Evolutionary conservation across 2,797 vertebrate genomes (phyloP), one percentile per base, ranked within the genome.

Genomic region (Discoglossus pictus): DNA sequence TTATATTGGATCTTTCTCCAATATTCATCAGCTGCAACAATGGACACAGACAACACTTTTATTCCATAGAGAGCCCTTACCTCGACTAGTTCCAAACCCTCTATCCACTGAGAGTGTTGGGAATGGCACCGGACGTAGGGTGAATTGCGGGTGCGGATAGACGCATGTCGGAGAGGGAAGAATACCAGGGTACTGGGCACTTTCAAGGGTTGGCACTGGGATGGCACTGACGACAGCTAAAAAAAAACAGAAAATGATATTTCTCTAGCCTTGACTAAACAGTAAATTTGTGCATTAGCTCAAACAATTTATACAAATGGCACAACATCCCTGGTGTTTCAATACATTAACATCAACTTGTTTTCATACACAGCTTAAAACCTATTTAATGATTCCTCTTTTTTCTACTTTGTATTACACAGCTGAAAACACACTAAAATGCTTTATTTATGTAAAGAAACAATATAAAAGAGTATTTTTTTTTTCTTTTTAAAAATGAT

Each of bases 181-280:
- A 73, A 97, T 93, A 13, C 93, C 93, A 0, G 95, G 92, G 61
- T 93, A 98, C 87, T 96, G 95, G 42, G 91, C 89, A 20, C 94
- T 94, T 78, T 98, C 95, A 62, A 97, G 80, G 0, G 94, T 90
- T 6, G 95, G 93, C 52, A 97, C 94, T 0, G 95, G 94, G 50
- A 98, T 96, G 60, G 95, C 94, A 20, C 94, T 97, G 74, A 98
- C 95, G 27, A 96, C 92, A 56, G 94, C 95, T 94, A 43, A 2
- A 74, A 80, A 15, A n/a, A 58, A 59, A 74, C 34, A 79, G 36
- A 78, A 24, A 58, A 4, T 6, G n/a, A n/a, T n/a, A n/a, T n/a
- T n/a, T n/a, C n/a, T n/a, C n/a, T n/a, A n/a, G n/a, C n/a, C n/a
- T n/a, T n/a, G n/a, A n/a, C n/a, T n/a, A n/a, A n/a, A n/a, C n/a